Conservation (phyloP, 1,140 invertebrate species). For the Calephelis nemesis region DNA sequence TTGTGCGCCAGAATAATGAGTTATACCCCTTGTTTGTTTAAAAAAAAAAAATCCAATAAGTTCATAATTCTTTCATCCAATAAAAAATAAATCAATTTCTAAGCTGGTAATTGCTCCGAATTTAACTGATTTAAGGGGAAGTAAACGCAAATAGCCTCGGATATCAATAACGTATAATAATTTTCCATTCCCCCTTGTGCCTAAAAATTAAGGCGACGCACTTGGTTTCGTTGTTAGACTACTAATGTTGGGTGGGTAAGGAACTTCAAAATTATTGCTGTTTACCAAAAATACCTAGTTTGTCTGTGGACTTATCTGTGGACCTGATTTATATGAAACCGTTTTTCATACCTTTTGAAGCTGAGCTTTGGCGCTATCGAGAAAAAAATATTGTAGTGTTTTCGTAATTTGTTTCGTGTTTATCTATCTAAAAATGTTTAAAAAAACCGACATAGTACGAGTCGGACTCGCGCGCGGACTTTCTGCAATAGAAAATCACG, state of each 20-base stretch:
- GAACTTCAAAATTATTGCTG: background rate
- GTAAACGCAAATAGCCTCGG: constrained; percentile 10
- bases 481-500: no score
- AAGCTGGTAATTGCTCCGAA: constrained; percentile 36
- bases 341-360: no score
- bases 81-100: constrained; percentile 38
- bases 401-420: no score
- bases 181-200: constrained; percentile 22
- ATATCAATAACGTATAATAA: constrained; percentile 35
- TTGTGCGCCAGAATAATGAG: no score
- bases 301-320: no score
- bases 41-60: constrained; percentile 15
- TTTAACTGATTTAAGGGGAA: constrained; percentile 27
- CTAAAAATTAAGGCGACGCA: constrained; percentile 4
- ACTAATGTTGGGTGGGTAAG: background rate
- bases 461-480: no score
- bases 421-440: no score
- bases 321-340: no score
- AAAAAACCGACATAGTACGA: no score
- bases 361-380: no score
- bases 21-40: background rate
- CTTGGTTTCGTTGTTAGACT: constrained; percentile 16
- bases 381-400: no score
- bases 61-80: constrained; percentile 26
- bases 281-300: no score